Evolutionary conservation across 2,888 invertebrate species (phyloP).

Genomic region (Philereme transversata): DNA sequence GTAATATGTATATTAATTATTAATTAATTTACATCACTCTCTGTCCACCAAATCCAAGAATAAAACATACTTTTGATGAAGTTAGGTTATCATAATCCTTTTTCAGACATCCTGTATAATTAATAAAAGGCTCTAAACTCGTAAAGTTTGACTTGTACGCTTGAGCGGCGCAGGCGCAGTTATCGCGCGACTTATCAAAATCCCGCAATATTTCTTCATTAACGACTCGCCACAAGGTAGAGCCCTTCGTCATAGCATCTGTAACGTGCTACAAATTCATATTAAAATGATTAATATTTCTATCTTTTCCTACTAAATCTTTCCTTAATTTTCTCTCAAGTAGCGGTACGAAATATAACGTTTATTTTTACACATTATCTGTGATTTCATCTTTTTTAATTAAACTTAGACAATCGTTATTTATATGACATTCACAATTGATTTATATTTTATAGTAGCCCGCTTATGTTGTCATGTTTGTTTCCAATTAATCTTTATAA

Average conservation of each 20-base stretch:
- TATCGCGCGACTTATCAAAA: conserved; percentile 73
- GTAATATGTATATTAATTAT: too few relatives aligned
- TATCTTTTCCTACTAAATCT: conserved; percentile 3
- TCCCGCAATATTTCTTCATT: conserved; percentile 81
- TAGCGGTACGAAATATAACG: not conserved
- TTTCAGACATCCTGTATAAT: not conserved
- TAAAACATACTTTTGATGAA: too few relatives aligned
- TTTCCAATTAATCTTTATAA: conserved; percentile 34
- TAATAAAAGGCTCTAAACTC: not conserved
- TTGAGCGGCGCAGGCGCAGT: conserved; percentile 52
- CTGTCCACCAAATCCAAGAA: too few relatives aligned
- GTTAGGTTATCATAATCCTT: not conserved
- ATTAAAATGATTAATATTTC: conserved; percentile 18
- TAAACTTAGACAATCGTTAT: conserved; percentile 32
- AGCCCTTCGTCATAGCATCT: conserved; percentile 58
- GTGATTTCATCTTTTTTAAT: conserved; percentile 33
- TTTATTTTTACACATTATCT: not conserved
- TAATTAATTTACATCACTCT: too few relatives aligned
- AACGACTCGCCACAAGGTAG: conserved; percentile 64
- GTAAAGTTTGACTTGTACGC: conserved; percentile 45
- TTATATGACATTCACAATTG: conserved; percentile 19
- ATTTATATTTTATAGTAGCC: conserved; percentile 23
- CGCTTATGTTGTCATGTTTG: conserved; percentile 27
- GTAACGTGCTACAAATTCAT: conserved; percentile 47
- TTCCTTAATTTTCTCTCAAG: not conserved